phyloP scores from a whole-genome alignment of 2,113 vertebrate genomes.

The Rutilus rutilus region DNA sequence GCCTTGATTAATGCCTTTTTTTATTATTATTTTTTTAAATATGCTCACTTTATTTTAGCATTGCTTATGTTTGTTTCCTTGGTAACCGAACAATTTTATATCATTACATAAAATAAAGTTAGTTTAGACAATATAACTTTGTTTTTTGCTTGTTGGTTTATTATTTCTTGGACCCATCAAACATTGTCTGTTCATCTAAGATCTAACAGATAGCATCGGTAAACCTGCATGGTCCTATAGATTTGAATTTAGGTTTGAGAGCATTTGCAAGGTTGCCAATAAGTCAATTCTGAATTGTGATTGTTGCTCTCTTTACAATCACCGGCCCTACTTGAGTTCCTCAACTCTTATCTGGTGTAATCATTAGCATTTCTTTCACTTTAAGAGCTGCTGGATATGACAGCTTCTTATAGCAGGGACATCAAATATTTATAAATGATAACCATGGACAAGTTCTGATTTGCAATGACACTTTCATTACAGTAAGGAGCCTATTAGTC shows the following conservation, averaged over 20 bases:
- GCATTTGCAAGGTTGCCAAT: neutral
- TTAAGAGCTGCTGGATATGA: constrained; percentile 68
- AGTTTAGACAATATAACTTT: neutral
- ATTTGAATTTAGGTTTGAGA: neutral
- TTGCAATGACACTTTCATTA: constrained; percentile 86
- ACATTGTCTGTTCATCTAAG: neutral
- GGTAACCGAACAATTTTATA: neutral
- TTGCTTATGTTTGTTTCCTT: neutral
- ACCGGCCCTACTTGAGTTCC: neutral
- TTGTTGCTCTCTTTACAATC: neutral
- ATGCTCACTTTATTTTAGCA: neutral
- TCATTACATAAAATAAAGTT: neutral
- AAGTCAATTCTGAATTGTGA: neutral
- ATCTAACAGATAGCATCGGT: neutral
- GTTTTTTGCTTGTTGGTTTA: neutral
- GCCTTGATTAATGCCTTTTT: too few relatives aligned
- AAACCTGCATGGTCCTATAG: neutral
- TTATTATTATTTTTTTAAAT: too few relatives aligned
- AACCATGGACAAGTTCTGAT: constrained; percentile 83
- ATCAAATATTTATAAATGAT: constrained; percentile 87
- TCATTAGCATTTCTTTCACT: constrained; percentile 62
- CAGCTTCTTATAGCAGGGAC: constrained; percentile 73
- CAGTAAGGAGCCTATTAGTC: constrained; percentile 80
- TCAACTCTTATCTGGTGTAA: neutral
- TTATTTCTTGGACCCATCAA: neutral